These are phyloP conservation scores for Papilio polyxenes DNA, from an alignment of 1,140 invertebrate species.

Conservation along the genomic window DNA sequence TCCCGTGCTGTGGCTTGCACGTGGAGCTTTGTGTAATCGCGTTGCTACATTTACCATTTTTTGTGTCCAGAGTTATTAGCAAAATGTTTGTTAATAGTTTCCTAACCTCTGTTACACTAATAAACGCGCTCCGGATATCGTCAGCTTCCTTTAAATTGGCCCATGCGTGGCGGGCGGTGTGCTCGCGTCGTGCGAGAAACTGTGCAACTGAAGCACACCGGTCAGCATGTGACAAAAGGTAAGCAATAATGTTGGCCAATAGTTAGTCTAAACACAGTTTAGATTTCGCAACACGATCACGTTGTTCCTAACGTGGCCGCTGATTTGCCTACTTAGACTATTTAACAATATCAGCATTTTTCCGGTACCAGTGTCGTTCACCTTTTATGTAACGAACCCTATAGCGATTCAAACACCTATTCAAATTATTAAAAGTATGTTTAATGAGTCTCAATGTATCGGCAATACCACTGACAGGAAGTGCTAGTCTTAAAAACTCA, in stretches of 20 bases:
- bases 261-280: conserved; percentile 53
- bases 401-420: conserved; percentile 38
- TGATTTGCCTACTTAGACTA: conserved; percentile 42
- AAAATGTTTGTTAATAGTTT: conserved; percentile 48
- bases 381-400: conserved; percentile 49
- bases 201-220: conserved; percentile 42
- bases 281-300: conserved; percentile 64
- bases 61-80: conserved; percentile 64
- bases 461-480: conserved; percentile 56
- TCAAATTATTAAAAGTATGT: conserved; percentile 42
- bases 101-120: conserved; percentile 63
- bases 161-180: conserved; percentile 26
- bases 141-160: conserved; percentile 53
- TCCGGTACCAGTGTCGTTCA: conserved; percentile 56
- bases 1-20: conserved; percentile 64
- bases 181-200: not conserved
- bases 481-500: conserved; percentile 52
- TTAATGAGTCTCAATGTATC: conserved; percentile 21
- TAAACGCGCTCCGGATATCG: conserved; percentile 61
- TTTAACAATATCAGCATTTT: conserved; percentile 47
- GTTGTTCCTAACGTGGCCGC: conserved; percentile 56
- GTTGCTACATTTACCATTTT: conserved; percentile 66
- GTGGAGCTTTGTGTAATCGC: conserved; percentile 73
- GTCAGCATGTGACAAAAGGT: conserved; percentile 44
- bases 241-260: conserved; percentile 40